A percentile compares a stretch with the other conserved stretches of the same genome.
Evolutionary conservation across 2,113 vertebrate genomes (phyloP).

Genomic region (Donacobius atricapilla): DNA sequence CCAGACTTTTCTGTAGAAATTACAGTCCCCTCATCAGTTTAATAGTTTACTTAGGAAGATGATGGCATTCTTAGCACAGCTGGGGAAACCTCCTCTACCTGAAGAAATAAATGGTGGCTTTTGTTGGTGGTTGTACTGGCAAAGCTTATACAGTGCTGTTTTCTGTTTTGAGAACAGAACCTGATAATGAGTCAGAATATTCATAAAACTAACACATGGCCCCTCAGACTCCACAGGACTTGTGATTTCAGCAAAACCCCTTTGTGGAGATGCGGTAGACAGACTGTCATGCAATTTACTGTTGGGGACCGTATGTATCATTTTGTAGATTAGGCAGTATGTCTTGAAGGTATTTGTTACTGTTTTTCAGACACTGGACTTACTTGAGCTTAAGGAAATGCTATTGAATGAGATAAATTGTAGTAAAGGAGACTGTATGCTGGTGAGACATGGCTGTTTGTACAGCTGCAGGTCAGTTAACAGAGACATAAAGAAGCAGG

Average conservation of each 20-base stretch:
- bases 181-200: constrained; percentile 32
- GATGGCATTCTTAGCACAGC: neutral
- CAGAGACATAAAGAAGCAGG: constrained; percentile 15
- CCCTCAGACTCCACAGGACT: neutral
- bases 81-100: neutral
- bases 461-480: constrained; percentile 49
- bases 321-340: neutral
- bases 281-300: neutral
- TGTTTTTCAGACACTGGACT: neutral
- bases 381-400: neutral
- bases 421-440: neutral
- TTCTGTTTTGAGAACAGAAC: constrained; percentile 1
- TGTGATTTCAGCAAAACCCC: neutral
- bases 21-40: neutral
- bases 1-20: constrained; percentile 3
- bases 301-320: neutral
- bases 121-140: neutral
- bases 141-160: neutral
- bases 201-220: constrained; percentile 12
- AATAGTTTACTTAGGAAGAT: constrained; percentile 6
- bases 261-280: neutral
- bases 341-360: neutral
- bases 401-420: neutral
- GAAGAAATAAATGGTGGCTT: neutral
- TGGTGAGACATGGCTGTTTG: constrained; percentile 48